Evolutionary conservation across 2,797 vertebrate species (phyloP), one percentile per base, ranked within the genome.

Genomic region (Halcyon badia): DNA sequence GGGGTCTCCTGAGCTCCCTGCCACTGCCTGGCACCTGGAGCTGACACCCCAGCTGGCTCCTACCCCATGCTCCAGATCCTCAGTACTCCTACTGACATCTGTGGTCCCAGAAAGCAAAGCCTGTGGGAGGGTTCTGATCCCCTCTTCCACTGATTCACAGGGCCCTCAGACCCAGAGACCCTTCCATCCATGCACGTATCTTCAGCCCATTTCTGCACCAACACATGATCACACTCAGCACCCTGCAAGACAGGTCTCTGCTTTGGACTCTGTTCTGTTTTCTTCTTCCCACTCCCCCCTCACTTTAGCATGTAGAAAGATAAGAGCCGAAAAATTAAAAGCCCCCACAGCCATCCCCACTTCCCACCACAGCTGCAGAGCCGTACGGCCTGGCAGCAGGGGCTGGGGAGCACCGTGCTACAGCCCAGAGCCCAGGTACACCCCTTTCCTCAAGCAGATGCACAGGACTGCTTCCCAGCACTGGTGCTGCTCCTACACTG

Each of bases 351-450:
- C 35, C 61, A 66, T 18, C 21, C 20, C 24, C 25, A 35, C 26
- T 60, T 80, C 48, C 28, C 48, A 44, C 6, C 6, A 21, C 18
- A 5, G 28, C 35, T 30, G 2, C 35, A 85, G 31, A 79, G 83
- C 49, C 5, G 1, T 10, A 24, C 10, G 0, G 6, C 54, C 28
- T 8, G 31, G 39, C 93, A 72, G 71, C 1, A 0, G 35, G 57
- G 61, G 56, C 37, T 41, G 31, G 62, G 54, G 31, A 54, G 52
- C 68, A 35, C n/a, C 2, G 0, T 11, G 35, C 54, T 51, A n/a
- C 44, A 54, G 57, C 58, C 48, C 61, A 18, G 31, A 31, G 26
- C 22, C 14, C 56, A 12, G 8, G 33, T 14, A 64, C 39, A 44
- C 16, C 52, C 57, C 49, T 6, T 22, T 35, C 44, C 70, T 33